Percentiles rank a stretch among this genome's conserved stretches.
Conservation (phyloP, 53 echinoderm and acorn worm genomes). For the Apostichopus leukothele region DNA sequence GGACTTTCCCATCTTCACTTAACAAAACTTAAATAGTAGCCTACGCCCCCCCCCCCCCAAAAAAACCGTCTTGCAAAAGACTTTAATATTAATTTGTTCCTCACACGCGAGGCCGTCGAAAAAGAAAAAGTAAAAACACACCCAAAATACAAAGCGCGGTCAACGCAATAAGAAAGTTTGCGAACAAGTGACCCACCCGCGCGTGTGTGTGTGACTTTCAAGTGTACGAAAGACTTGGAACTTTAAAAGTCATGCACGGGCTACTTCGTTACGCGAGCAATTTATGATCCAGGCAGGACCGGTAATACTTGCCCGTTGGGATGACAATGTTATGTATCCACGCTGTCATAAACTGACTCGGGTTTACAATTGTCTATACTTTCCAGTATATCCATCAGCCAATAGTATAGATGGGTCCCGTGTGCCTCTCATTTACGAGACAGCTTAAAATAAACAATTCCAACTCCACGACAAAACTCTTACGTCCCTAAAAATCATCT, state of each 20-base stretch:
- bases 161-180: no score
- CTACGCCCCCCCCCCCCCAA: no score
- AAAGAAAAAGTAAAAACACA: no score
- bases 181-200: no score
- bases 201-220: no score
- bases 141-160: no score
- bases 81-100: no score
- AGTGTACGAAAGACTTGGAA: neutral
- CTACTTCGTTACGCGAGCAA: conserved; percentile 41
- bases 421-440: conserved; percentile 27
- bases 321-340: conserved; percentile 35
- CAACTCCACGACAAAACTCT: conserved; percentile 5
- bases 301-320: neutral
- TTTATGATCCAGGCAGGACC: conserved; percentile 7
- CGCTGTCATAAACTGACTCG: conserved; percentile 27
- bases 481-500: conserved; percentile 39
- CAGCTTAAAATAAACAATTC: conserved; percentile 35
- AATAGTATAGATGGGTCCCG: neutral
- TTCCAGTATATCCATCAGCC: conserved; percentile 3
- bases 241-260: neutral
- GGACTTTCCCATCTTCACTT: no score
- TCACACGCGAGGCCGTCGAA: no score
- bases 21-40: no score
- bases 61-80: no score
- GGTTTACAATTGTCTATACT: conserved; percentile 1